Percentiles rank a stretch among this genome's conserved stretches.
Conservation (phyloP, 2,888 invertebrate species). For the Parnassius mnemosyne region DNA sequence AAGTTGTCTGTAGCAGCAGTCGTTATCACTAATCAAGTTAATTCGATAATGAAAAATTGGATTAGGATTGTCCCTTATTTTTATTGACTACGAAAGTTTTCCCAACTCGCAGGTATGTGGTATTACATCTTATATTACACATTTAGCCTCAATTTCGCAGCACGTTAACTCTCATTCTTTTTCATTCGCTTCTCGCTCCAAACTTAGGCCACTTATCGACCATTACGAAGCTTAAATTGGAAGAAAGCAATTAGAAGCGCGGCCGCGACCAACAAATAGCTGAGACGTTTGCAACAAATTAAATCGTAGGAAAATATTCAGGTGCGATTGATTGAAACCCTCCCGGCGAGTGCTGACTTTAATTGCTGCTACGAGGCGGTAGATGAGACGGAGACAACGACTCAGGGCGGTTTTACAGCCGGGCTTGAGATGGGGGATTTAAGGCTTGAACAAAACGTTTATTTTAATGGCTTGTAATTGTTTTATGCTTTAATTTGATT, state of each 20-base stretch:
- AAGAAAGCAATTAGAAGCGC: slow-evolving; percentile 70
- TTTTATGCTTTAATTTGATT: slow-evolving; percentile 9
- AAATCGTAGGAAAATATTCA: slow-evolving; percentile 40
- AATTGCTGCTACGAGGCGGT: slow-evolving; percentile 15
- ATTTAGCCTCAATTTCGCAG: too few relatives aligned
- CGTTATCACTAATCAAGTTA: too few relatives aligned
- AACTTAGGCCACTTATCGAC: slow-evolving; percentile 32
- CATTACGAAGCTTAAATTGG: slow-evolving; percentile 69
- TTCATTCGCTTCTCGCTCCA: background rate
- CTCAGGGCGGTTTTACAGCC: slow-evolving; percentile 5
- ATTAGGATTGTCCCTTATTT: too few relatives aligned
- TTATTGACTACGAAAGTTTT: too few relatives aligned
- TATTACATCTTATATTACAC: too few relatives aligned
- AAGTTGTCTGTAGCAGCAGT: too few relatives aligned
- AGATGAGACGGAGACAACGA: slow-evolving; percentile 7
- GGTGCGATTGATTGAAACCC: slow-evolving; percentile 31
- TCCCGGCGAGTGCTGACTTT: slow-evolving; percentile 8
- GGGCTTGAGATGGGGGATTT: slow-evolving; percentile 11
- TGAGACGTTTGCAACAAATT: slow-evolving; percentile 41
- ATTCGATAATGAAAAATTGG: too few relatives aligned
- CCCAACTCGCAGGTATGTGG: too few relatives aligned
- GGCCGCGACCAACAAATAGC: slow-evolving; percentile 42
- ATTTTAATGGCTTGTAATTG: slow-evolving; percentile 16
- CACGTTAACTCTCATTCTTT: too few relatives aligned
- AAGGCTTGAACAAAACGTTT: slow-evolving; percentile 6